phyloP scores from a whole-genome alignment of 2,113 vertebrate genomes.

The Callopanchax toddi region DNA sequence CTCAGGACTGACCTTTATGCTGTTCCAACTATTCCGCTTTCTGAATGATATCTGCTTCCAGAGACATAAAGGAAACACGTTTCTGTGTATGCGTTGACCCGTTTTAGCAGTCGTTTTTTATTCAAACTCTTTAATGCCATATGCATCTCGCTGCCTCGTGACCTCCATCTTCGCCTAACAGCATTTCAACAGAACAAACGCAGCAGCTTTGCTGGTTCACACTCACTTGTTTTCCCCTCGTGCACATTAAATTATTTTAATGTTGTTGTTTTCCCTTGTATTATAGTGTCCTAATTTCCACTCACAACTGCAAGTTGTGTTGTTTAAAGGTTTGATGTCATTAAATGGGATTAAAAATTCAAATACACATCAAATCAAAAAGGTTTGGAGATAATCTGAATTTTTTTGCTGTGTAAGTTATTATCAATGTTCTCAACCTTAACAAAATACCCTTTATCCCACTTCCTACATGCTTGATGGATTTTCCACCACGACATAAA shows the following conservation, averaged over 20 bases:
- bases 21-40: not conserved
- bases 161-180: conserved; percentile 30
- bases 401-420: too few species aligned
- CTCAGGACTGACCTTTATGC: not conserved
- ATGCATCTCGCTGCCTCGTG: conserved; percentile 2
- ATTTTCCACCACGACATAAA: not conserved
- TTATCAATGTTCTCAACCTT: too few species aligned
- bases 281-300: conserved; percentile 35
- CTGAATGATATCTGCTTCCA: conserved; percentile 8
- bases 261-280: conserved; percentile 13
- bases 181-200: too few species aligned
- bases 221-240: not conserved
- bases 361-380: not conserved
- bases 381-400: not conserved
- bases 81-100: conserved; percentile 16
- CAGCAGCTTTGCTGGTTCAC: conserved; percentile 15
- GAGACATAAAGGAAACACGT: conserved; percentile 11
- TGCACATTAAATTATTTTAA: conserved; percentile 31
- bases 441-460: too few species aligned
- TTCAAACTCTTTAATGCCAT: not conserved
- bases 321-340: not conserved
- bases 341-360: not conserved
- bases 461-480: conserved; percentile 6
- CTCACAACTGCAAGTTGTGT: conserved; percentile 2
- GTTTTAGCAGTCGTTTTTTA: conserved; percentile 18